phyloP scores from a whole-genome alignment of 2,797 vertebrate species.

The Arnoldichthys spilopterus region DNA sequence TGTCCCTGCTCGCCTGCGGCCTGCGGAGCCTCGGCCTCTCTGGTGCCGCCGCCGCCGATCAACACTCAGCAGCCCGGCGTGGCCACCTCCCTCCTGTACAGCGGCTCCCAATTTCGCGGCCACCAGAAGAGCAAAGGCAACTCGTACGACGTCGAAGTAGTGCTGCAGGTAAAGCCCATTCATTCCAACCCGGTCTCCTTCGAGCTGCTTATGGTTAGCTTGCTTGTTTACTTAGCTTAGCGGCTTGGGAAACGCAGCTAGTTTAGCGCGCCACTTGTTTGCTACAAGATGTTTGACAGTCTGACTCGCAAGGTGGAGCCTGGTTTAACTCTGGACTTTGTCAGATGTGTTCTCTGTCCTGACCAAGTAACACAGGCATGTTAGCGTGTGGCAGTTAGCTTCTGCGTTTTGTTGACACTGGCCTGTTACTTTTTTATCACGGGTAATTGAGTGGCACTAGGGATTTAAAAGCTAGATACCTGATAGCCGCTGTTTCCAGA shows the following conservation, averaged over 20 bases:
- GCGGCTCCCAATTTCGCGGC: constrained; percentile 94
- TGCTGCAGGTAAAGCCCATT: constrained; percentile 86
- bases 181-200: neutral
- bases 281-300: neutral
- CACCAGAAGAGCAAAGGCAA: constrained; percentile 98
- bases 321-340: neutral
- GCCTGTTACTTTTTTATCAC: neutral
- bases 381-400: neutral
- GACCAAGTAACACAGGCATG: neutral
- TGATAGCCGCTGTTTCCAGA: neutral
- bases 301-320: neutral
- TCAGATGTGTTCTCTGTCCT: neutral
- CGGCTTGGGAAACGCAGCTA: neutral
- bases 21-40: constrained; percentile 79
- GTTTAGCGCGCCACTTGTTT: constrained; percentile 22
- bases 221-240: neutral
- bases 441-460: neutral
- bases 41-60: constrained; percentile 93
- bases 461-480: neutral
- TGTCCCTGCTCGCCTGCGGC: constrained; percentile 70
- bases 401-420: neutral
- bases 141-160: constrained; percentile 96
- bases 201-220: neutral
- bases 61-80: constrained; percentile 94
- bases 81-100: constrained; percentile 91